Evolutionary conservation across 2,113 vertebrate genomes (phyloP), one percentile per base, ranked within the genome.

Genomic region (Eptesicus fuscus): DNA sequence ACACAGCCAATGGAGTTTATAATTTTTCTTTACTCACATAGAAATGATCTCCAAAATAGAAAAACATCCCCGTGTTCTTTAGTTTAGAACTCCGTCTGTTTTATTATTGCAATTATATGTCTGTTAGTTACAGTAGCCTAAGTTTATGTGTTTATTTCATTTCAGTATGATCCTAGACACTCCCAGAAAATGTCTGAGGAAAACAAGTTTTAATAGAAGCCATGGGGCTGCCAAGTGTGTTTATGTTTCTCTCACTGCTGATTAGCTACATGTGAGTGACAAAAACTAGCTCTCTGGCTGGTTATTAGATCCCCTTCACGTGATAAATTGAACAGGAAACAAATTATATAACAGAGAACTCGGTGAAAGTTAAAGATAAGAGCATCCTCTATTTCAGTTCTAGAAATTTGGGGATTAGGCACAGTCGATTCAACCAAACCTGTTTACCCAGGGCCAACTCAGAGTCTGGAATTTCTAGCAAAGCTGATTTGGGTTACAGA

Each of bases 121-220:
- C 23, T 63, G 11, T 78, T 92, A 32, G 32, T 83, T 63, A 69
- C 1, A 77, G 40, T 84, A 77, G 1, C 32, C n/a, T 69, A 70
- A 51, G 16, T 86, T 91, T 90, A 80, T 73, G 73, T 69, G 13
- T 80, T 92, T 79, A 84, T 87, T 84, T 95, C 77, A 10, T 90
- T 82, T 88, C 18, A 28, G 1, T 82, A 63, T 40, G 7, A 28
- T 53, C 88, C 28, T 40, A 82, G 53, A 88, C 5, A 94, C 13
- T 56, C 5, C 16, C 87, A 86, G 28, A 93, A 95, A 91, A 89
- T 87, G 25, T 90, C 42, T 93, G 32, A 16, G 22, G 17, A 47
- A 90, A 63, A 78, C 73, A 51, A 70, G 30, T 67, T 93, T 94
- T 92, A 90, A 92, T 93, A 90, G 92, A 84, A 67, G 4, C 11